A percentile compares a stretch with the other conserved stretches of the same genome.
Conservation (phyloP, 1,140 invertebrate genomes). For the Liolophura sinensis region DNA sequence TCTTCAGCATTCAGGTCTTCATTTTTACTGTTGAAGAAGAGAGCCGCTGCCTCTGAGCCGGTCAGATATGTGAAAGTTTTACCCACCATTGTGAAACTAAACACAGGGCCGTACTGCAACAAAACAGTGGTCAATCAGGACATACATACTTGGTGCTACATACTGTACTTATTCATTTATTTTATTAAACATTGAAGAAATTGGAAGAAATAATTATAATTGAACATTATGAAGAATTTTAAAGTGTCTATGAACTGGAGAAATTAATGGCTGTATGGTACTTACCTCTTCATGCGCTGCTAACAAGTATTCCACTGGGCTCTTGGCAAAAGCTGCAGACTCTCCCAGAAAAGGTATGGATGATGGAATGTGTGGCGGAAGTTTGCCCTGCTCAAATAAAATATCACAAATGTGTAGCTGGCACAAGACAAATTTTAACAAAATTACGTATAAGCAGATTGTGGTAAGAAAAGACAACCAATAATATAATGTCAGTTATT, state of each 20-base stretch:
- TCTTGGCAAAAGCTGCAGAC: constrained; percentile 40
- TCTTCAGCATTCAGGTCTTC: constrained; percentile 52
- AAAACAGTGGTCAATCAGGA: constrained; percentile 11
- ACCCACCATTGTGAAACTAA: constrained; percentile 52
- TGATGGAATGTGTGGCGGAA: constrained; percentile 44
- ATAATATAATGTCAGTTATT: too few relatives aligned
- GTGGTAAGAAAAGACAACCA: too few relatives aligned
- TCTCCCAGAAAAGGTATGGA: constrained; percentile 47
- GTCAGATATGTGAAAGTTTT: constrained; percentile 52
- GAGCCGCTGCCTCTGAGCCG: constrained; percentile 37
- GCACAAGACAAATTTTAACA: background rate
- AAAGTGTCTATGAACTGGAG: background rate
- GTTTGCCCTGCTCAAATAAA: constrained; percentile 14
- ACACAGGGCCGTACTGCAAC: constrained; percentile 50
- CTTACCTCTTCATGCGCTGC: constrained; percentile 43
- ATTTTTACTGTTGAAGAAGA: constrained; percentile 52
- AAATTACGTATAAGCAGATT: too few relatives aligned
- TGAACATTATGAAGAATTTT: background rate
- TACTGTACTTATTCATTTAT: too few relatives aligned
- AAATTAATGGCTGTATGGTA: background rate
- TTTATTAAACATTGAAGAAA: too few relatives aligned
- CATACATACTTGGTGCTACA: background rate
- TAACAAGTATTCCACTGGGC: constrained; percentile 42
- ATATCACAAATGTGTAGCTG: background rate
- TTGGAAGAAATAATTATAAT: too few relatives aligned